Percentiles rank a stretch among this genome's conserved stretches.
phyloP scores from a whole-genome alignment of 2,797 vertebrate genomes.

The Hypotaenidia okinawae region DNA sequence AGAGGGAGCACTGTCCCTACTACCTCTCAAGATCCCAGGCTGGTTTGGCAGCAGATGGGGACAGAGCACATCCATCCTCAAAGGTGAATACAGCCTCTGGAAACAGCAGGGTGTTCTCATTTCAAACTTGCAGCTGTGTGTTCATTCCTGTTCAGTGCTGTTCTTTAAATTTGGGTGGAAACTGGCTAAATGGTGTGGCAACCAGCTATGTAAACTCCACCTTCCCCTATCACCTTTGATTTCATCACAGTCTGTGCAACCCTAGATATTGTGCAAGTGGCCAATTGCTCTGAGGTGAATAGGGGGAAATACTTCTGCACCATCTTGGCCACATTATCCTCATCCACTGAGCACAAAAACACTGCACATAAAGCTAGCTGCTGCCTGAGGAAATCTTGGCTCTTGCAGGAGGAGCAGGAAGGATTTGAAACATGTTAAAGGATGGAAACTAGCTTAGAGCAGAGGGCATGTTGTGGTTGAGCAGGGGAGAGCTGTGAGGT shows the following conservation, averaged over 20 bases:
- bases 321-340: neutral
- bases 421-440: neutral
- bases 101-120: neutral
- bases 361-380: neutral
- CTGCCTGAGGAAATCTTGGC: neutral
- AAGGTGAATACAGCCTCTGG: neutral
- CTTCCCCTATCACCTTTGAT: neutral
- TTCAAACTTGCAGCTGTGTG: neutral
- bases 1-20: neutral
- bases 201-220: neutral
- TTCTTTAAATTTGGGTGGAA: neutral
- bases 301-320: neutral
- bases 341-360: neutral
- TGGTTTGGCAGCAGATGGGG: neutral
- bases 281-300: neutral
- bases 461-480: neutral
- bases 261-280: neutral
- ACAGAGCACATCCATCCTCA: neutral
- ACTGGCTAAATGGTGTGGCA: neutral
- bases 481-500: neutral
- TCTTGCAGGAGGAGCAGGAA: neutral
- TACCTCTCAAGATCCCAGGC: neutral
- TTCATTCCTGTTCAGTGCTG: neutral
- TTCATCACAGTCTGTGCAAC: neutral
- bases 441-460: neutral